Base-by-base conservation (phyloP, 2,888 invertebrate species). In the Thymelicus sylvestris region DNA sequence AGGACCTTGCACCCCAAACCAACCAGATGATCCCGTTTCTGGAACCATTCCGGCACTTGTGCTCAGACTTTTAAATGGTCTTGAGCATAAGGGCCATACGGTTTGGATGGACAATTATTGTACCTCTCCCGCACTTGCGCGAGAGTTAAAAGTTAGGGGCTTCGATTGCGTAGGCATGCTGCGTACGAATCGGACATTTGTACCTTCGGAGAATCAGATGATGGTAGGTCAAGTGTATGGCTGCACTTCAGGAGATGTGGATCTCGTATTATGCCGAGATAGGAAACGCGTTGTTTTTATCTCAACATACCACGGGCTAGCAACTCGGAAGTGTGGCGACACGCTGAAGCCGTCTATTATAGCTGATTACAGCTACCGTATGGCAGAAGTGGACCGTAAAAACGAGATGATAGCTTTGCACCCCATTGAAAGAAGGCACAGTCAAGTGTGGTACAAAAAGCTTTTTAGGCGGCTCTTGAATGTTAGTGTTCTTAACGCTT, bases 231-330 rank as follows among this genome's bases (percentile, higher is more conserved):
- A 76, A 63, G 69, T 75, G 19, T 12, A 12, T 72, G 19, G 19
- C 19, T 19, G 19, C 19, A 19, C 19, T 19, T 19, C 19, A 19
- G 19, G 19, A 19, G 19, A 75, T 69, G 72, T 77, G 8, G 74
- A 74, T 67, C 12, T 75, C 86, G 72, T 89, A 86, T 41, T 87
- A 83, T 69, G 85, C 73, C 6, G 77, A 74, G 62, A 62, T 62
- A 55, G 10, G 7, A 52, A 52, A 15, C 52, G 7, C 6, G 55
- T 55, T 24, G 24, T 5, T 50, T 19, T 63, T 48, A 48, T 63
- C 39, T 62, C 61, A 10, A 62, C 61, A 10, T 62, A 62, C 19
- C 61, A 62, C 8, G 63, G 63, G 1, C 1, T 48, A 19, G 19
- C 2, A 19, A 19, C 19, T 19, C 19, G 19, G 19, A 19, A 19